Base-by-base conservation (phyloP, 2,888 invertebrate genomes). In the Pseudococcus longispinus region DNA sequence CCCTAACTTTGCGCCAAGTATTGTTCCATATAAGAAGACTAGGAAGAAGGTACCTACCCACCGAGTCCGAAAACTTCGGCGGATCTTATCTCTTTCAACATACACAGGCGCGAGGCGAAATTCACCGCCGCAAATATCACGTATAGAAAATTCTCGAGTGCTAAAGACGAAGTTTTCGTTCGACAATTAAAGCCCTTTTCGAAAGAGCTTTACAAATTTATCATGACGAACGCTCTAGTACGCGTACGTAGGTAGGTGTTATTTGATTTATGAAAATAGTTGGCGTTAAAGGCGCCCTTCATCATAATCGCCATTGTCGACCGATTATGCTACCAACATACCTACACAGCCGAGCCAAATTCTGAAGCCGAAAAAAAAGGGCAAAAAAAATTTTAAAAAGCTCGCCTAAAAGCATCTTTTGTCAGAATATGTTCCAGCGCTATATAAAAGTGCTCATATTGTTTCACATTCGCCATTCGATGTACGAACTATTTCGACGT, bases 121-220 rank as follows among this genome's bases (percentile, higher is more conserved):
- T 55, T 6, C n/a, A 32, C 5, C 29, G 29, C 29, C 70, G 29
- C 29, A 29, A 70, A 70, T 70, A 70, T 70, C 70, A 70, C 70
- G 70, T 70, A 70, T 70, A 70, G 70, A 70, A 70, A 70, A 70
- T 29, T 70, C 70, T 29, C 29, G 70, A 70, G 70, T 70, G 4
- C 70, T 26, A 70, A 70, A 65, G 70, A 29, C 70, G 29, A 70
- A 70, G 70, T 70, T 70, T 70, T 70, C 70, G 29, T 70, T 70
- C 70, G 70, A 70, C 70, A 70, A 70, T 70, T 70, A 70, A 70
- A 70, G 70, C 70, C 70, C 29, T 70, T 70, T 70, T 29, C 70
- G 29, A 29, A 70, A 70, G 29, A 20, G 70, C 70, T 60, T 60
- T 60, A 29, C 70, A 70, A 60, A 60, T 60, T 70, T 70, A 70